These are phyloP conservation scores for Myodes glareolus DNA, from an alignment of 2,113 vertebrate genomes.

Conservation along the genomic window DNA sequence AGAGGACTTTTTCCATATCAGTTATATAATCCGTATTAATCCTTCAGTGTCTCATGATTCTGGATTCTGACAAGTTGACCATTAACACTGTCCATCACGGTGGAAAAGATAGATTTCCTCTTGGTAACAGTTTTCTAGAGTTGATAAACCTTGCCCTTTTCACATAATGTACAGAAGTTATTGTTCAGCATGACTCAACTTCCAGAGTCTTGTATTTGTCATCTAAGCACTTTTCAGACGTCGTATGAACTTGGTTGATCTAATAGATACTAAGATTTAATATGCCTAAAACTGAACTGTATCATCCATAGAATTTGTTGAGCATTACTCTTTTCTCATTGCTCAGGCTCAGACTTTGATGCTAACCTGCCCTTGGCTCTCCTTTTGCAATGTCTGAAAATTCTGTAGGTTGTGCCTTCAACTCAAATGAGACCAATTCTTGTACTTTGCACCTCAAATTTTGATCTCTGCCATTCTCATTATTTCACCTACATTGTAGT, in stretches of 20 bases:
- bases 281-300: not conserved
- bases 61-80: not conserved
- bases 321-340: not conserved
- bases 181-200: not conserved
- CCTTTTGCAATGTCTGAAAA: too few relatives aligned
- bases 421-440: not conserved
- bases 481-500: not conserved
- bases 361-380: not conserved
- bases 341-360: not conserved
- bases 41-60: not conserved
- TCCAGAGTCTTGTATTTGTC: not conserved
- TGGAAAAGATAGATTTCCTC: not conserved
- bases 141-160: not conserved
- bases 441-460: not conserved
- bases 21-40: not conserved
- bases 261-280: not conserved
- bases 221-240: not conserved
- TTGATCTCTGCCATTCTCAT: not conserved
- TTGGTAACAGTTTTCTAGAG: not conserved
- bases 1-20: not conserved
- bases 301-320: not conserved
- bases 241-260: not conserved
- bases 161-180: not conserved
- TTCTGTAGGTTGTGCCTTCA: not conserved
- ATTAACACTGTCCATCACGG: not conserved